Conservation (phyloP, 2,113 vertebrate species). For the Mustelus asterias region DNA sequence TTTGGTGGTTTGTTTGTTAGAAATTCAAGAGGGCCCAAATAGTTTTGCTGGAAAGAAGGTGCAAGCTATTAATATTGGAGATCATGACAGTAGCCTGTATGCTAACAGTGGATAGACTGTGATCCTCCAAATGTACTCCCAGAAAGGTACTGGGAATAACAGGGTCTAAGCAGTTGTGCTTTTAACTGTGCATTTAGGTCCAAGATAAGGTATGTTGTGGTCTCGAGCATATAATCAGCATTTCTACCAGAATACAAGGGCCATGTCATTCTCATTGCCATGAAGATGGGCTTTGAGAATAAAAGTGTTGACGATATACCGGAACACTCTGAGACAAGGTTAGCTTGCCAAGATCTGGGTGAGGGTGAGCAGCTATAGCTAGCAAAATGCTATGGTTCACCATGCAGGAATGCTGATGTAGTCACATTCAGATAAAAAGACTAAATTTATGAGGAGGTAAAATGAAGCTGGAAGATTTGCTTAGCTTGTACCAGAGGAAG, state of each 20-base stretch:
- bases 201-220: background rate
- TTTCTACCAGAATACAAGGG: background rate
- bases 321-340: background rate
- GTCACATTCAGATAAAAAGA: background rate
- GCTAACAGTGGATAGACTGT: background rate
- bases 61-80: background rate
- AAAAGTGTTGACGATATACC: background rate
- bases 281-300: background rate
- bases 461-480: background rate
- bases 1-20: background rate
- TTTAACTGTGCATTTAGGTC: background rate
- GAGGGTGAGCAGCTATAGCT: background rate
- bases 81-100: background rate
- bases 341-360: background rate
- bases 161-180: background rate
- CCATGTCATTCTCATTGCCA: background rate
- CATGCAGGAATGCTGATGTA: background rate
- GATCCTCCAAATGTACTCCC: background rate
- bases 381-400: background rate
- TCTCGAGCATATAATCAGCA: background rate
- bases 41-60: background rate
- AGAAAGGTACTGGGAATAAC: background rate
- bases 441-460: background rate
- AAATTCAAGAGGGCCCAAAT: background rate
- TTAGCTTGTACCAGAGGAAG: background rate